Conservation (phyloP, 2,797 vertebrate species). For the Otolemur crassicaudatus region DNA sequence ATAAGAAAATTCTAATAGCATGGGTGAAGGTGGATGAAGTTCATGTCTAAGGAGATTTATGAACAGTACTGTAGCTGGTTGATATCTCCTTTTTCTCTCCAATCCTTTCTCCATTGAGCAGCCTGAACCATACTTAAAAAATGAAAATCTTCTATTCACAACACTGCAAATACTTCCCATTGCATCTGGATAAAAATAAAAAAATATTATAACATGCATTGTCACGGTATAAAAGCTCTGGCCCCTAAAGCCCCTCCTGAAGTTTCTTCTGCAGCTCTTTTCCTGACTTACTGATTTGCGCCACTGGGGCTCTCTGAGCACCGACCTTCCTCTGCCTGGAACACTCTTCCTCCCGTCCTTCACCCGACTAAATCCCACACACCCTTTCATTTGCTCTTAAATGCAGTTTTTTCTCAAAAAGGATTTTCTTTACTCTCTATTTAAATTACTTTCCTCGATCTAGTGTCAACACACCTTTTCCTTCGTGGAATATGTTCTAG, state of each 20-base stretch:
- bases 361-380: background rate
- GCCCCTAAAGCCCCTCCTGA: background rate
- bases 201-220: background rate
- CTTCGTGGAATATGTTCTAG: background rate
- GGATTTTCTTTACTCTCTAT: background rate
- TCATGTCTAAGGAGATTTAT: background rate
- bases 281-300: background rate
- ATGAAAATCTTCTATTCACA: background rate
- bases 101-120: background rate
- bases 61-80: background rate
- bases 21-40: background rate
- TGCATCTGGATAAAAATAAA: background rate
- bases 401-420: background rate
- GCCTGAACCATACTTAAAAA: background rate
- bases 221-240: background rate
- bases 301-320: background rate
- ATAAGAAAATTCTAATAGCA: conserved; percentile 68
- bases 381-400: background rate
- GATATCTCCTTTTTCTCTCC: background rate
- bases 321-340: background rate
- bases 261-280: background rate
- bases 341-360: background rate
- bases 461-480: background rate
- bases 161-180: background rate
- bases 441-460: conserved; percentile 18